These are phyloP conservation scores for Tuberolachnus salignus DNA, from an alignment of 2,888 invertebrate genomes.

Conservation along the genomic window DNA sequence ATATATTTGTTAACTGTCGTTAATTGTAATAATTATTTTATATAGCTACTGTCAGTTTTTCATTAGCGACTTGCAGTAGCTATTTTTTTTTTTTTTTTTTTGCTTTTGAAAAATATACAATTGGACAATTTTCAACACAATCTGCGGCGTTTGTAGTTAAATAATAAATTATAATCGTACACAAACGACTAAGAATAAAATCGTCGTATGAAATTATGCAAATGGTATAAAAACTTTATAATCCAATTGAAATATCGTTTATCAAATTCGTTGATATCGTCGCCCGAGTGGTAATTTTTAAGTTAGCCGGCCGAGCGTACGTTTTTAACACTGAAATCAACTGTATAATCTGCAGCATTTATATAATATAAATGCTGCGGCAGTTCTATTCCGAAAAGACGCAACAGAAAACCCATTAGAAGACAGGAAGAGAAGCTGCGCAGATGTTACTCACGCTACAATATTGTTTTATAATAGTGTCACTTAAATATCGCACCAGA, in stretches of 20 bases:
- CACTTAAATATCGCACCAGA: constrained; percentile 22
- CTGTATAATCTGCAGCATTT: background rate
- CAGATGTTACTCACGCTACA: constrained; percentile 43
- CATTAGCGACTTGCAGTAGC: too few relatives aligned
- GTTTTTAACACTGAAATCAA: constrained; percentile 24
- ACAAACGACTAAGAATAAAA: background rate
- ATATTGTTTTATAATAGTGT: constrained; percentile 32
- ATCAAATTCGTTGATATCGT: background rate
- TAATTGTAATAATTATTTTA: too few relatives aligned
- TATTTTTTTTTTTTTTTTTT: background rate
- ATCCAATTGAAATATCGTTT: constrained; percentile 2
- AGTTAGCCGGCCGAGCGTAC: constrained; percentile 40
- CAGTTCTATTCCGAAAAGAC: constrained; percentile 32
- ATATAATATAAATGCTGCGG: background rate
- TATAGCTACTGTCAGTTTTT: too few relatives aligned
- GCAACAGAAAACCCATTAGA: constrained; percentile 37
- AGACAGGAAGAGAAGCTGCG: background rate
- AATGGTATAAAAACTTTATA: background rate
- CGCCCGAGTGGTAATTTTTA: constrained; percentile 23
- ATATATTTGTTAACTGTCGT: too few relatives aligned
- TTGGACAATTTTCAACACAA: too few relatives aligned
- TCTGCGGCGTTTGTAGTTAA: too few relatives aligned
- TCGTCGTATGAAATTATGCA: background rate
- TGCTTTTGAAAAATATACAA: background rate
- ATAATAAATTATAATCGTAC: background rate